A percentile compares a stretch with the other conserved stretches of the same genome.
Evolutionary conservation across 1,140 invertebrate genomes (phyloP).

Genomic region (Phymastichus coffea): DNA sequence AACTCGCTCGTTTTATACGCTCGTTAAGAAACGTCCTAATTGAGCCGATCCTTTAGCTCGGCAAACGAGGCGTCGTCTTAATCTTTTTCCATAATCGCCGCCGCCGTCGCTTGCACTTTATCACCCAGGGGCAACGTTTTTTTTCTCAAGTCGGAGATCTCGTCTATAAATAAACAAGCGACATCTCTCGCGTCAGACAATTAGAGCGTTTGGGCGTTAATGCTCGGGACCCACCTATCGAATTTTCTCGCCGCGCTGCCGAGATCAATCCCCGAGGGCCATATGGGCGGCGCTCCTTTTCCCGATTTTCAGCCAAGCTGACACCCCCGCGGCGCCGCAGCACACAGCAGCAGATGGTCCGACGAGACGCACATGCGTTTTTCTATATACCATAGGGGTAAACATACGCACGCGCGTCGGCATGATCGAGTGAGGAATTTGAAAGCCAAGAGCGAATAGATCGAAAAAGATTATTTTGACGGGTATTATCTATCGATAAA

Average conservation of each 20-base stretch:
- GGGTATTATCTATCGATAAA: no score
- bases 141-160: not conserved
- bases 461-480: no score
- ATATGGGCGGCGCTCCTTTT: conserved; percentile 41
- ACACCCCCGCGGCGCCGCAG: conserved; percentile 16
- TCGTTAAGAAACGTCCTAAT: conserved; percentile 1
- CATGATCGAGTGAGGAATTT: no score
- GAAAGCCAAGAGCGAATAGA: no score
- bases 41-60: not conserved
- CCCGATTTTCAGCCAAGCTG: conserved; percentile 31
- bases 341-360: no score
- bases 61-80: not conserved
- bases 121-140: not conserved
- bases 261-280: conserved; percentile 43
- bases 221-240: not conserved
- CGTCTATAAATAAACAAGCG: not conserved
- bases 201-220: no score
- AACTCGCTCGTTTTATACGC: conserved; percentile 1
- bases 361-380: no score
- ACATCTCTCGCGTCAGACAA: not conserved
- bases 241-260: not conserved
- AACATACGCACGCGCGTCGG: not conserved
- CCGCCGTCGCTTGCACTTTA: not conserved
- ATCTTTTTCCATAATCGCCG: not conserved
- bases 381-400: no score